Percentiles rank a stretch among this genome's conserved stretches.
phyloP scores from a whole-genome alignment of 2,888 invertebrate species.

The Exocentrus adspersus region DNA sequence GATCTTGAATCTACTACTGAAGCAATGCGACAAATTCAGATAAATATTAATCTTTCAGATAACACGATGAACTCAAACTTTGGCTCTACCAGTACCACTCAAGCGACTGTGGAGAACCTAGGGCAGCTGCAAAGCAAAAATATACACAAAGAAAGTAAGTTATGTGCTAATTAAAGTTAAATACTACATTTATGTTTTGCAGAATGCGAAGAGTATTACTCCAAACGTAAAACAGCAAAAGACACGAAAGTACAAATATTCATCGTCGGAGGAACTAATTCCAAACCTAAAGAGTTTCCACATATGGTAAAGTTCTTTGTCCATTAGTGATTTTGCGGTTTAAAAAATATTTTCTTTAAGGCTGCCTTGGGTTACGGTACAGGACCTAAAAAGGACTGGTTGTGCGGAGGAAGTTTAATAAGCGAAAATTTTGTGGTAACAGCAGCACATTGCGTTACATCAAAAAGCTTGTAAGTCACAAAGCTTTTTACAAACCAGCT shows the following conservation, averaged over 20 bases:
- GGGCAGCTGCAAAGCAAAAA: conserved; percentile 9
- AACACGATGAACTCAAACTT: conserved; percentile 5
- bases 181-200: conserved; percentile 12
- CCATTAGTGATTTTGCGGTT: no score
- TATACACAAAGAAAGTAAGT: conserved; percentile 35
- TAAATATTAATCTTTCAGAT: conserved; percentile 12
- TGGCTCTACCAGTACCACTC: conserved; percentile 24
- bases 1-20: conserved; percentile 1
- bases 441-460: conserved; percentile 73
- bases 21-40: conserved; percentile 16
- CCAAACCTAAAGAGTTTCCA: conserved; percentile 56
- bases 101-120: background rate
- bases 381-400: conserved; percentile 61
- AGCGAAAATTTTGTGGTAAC: conserved; percentile 72
- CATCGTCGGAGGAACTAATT: conserved; percentile 51
- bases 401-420: conserved; percentile 76
- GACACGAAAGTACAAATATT: conserved; percentile 34
- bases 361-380: conserved; percentile 56
- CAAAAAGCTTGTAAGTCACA: conserved; percentile 47
- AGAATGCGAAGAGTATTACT: conserved; percentile 48
- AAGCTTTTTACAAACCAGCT: no score
- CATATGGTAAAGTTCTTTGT: conserved; percentile 54
- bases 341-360: conserved; percentile 33
- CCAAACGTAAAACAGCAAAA: conserved; percentile 26
- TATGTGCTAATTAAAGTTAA: background rate